phyloP scores from a whole-genome alignment of 2,797 vertebrate genomes.

The Chrosomus eos region DNA sequence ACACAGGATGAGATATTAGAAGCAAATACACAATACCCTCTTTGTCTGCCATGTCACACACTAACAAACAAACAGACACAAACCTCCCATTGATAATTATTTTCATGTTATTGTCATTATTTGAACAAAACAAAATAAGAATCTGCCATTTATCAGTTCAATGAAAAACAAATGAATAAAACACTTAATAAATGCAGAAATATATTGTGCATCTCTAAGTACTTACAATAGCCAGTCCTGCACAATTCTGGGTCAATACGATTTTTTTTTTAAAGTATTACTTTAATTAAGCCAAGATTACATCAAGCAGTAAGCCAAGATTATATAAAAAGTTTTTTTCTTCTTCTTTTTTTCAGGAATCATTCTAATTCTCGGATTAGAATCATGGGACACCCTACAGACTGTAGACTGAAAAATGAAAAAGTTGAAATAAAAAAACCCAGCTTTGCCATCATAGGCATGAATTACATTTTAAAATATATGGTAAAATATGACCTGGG shows the following conservation, averaged over 20 bases:
- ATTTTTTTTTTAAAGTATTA: no score
- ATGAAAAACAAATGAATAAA: neutral
- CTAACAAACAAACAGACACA: constrained; percentile 26
- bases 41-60: constrained; percentile 23
- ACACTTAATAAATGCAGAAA: neutral
- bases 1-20: constrained; percentile 30
- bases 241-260: no score
- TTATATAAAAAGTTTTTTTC: no score
- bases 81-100: neutral
- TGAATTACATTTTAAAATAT: neutral
- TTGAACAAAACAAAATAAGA: no score
- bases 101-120: neutral
- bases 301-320: no score
- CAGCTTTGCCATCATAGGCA: neutral
- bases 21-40: constrained; percentile 19
- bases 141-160: neutral
- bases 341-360: no score
- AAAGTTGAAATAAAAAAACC: no score
- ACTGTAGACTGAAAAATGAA: no score
- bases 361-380: no score
- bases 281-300: neutral
- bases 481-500: neutral
- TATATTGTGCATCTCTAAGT: neutral
- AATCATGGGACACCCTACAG: no score
- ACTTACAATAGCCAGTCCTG: neutral